Evolutionary conservation across 2,888 invertebrate species (phyloP).

Genomic region (Mythimna albipuncta): DNA sequence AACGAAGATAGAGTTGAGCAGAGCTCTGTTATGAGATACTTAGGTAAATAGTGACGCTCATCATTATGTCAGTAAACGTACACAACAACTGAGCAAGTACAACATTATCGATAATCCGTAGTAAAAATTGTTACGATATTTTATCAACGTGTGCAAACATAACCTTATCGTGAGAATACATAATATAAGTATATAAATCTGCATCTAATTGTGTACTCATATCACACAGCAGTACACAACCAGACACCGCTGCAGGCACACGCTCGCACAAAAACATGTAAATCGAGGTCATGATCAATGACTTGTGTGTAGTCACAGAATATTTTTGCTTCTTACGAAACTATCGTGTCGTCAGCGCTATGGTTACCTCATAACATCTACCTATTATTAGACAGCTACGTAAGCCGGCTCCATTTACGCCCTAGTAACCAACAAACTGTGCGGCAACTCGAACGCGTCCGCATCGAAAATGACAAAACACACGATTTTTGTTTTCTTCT

Average conservation of each 20-base stretch:
- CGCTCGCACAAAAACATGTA: constrained; percentile 66
- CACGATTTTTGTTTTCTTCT: constrained; percentile 72
- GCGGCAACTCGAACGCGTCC: constrained; percentile 81
- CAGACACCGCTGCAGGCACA: constrained; percentile 69
- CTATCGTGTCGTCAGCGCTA: constrained; percentile 78
- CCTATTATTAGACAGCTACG: constrained; percentile 88
- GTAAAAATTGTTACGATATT: constrained; percentile 27
- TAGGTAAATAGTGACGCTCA: constrained; percentile 7
- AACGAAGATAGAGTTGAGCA: constrained; percentile 5
- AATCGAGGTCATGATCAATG: constrained; percentile 85
- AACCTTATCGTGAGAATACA: constrained; percentile 14
- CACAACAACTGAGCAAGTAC: background rate
- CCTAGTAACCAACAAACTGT: constrained; percentile 84
- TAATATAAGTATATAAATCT: constrained; percentile 20
- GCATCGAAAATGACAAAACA: constrained; percentile 78
- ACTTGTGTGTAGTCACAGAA: constrained; percentile 78
- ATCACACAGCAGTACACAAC: constrained; percentile 70
- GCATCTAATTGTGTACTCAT: constrained; percentile 31
- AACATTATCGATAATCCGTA: constrained; percentile 9
- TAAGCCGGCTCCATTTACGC: constrained; percentile 80
- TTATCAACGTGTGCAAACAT: constrained; percentile 29
- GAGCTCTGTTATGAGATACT: constrained; percentile 3
- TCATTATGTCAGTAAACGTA: constrained; percentile 12
- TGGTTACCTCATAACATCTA: constrained; percentile 88
- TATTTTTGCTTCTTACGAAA: constrained; percentile 87